Evolutionary conservation across 1,140 invertebrate genomes (phyloP).

Genomic region (Oncopodura yosiiana): DNA sequence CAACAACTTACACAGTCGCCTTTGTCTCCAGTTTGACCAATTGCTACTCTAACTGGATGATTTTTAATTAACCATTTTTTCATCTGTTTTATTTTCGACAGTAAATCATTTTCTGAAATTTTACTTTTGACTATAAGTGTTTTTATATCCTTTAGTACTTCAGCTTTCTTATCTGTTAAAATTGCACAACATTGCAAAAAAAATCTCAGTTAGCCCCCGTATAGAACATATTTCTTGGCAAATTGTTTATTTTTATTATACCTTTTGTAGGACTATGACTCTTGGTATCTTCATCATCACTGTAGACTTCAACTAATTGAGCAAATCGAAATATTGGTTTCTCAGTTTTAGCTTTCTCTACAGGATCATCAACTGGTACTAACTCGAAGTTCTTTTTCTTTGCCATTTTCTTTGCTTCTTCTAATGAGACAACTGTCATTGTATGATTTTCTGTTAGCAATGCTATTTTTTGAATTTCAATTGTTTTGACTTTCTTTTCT

Average conservation of each 20-base stretch:
- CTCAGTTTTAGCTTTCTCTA: conserved; percentile 16
- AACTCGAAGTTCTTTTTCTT: conserved; percentile 18
- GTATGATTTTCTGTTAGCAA: conserved; percentile 9
- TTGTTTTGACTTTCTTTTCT: conserved; percentile 10
- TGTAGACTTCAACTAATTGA: conserved; percentile 7
- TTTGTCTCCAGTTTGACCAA: conserved; percentile 12
- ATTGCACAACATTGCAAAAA: no score
- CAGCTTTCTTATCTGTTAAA: not conserved
- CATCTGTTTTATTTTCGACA: conserved; percentile 23
- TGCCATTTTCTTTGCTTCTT: conserved; percentile 31
- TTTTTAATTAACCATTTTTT: conserved; percentile 29
- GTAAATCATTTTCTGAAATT: conserved; percentile 21
- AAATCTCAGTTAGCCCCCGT: no score
- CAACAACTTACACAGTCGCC: not conserved
- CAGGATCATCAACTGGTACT: not conserved
- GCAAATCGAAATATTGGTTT: conserved; percentile 21
- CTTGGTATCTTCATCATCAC: conserved; percentile 11
- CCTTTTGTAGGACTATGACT: not conserved
- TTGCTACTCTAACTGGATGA: conserved; percentile 15
- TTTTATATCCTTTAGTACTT: conserved; percentile 21
- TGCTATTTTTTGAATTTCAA: conserved; percentile 15
- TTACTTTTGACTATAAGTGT: conserved; percentile 25
- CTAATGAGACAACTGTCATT: conserved; percentile 10
- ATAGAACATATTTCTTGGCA: no score
- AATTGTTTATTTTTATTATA: no score